Conservation (phyloP, 2,113 vertebrate species). For the Rhinichthys klamathensis region DNA sequence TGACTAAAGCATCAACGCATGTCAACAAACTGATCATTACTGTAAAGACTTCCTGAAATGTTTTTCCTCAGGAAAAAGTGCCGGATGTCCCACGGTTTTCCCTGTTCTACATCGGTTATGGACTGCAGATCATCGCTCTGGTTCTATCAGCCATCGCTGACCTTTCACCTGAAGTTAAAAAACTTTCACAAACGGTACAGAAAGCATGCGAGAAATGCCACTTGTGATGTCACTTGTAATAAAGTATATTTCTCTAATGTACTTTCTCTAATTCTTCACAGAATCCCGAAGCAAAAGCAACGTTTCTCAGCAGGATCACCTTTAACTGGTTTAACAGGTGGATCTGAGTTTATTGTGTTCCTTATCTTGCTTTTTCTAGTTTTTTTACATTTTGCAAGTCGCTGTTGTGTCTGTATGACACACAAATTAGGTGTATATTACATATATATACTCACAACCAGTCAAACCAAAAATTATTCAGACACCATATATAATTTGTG, state of each 20-base stretch:
- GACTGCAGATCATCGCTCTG: constrained; percentile 81
- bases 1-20: not conserved
- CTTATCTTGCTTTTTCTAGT: not conserved
- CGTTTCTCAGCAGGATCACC: constrained; percentile 88
- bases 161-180: constrained; percentile 70
- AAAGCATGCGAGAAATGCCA: not conserved
- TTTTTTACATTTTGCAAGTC: not conserved
- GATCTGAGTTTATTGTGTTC: not conserved
- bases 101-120: constrained; percentile 84
- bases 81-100: constrained; percentile 77
- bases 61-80: constrained; percentile 70
- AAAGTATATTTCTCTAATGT: not conserved
- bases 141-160: constrained; percentile 84
- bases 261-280: constrained; percentile 61
- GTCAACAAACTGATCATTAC: too few species aligned
- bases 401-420: not conserved
- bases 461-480: too few species aligned
- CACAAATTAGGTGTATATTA: too few species aligned
- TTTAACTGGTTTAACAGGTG: constrained; percentile 94
- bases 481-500: too few species aligned
- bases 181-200: constrained; percentile 76
- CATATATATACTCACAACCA: too few species aligned
- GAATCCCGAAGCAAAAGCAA: constrained; percentile 86
- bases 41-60: too few species aligned
- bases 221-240: not conserved